Percentiles rank a stretch among this genome's conserved stretches.
Evolutionary conservation across 1,140 invertebrate genomes (phyloP).

Genomic region (Tenebrio molitor): DNA sequence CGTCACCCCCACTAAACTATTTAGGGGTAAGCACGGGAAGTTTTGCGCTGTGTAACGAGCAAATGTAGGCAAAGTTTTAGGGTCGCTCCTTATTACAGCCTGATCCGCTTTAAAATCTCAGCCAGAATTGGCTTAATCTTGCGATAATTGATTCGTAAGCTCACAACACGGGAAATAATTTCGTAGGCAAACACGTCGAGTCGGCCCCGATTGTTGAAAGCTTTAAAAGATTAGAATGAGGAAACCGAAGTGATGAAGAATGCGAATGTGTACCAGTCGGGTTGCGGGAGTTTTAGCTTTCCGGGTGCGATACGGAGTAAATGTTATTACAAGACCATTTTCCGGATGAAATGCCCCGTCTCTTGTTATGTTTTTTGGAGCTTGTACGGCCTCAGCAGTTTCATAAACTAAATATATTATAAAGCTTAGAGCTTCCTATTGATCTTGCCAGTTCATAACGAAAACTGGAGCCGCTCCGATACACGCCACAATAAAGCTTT

Average conservation of each 20-base stretch:
- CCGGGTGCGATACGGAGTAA: neutral
- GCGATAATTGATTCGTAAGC: conserved; percentile 16
- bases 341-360: conserved; percentile 32
- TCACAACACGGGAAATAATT: neutral
- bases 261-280: neutral
- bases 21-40: neutral
- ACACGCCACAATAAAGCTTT: conserved; percentile 13
- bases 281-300: neutral
- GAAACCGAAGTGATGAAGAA: too few relatives aligned
- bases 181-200: neutral
- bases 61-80: conserved; percentile 6
- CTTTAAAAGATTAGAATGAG: too few relatives aligned
- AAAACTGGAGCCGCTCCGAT: neutral
- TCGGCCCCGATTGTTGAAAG: neutral
- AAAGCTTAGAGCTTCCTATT: conserved; percentile 25
- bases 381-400: neutral
- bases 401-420: conserved; percentile 25
- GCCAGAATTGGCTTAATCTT: conserved; percentile 25
- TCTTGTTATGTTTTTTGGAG: conserved; percentile 23
- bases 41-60: neutral
- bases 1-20: neutral
- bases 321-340: conserved; percentile 31
- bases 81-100: neutral
- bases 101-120: neutral
- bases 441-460: conserved; percentile 25